These are phyloP conservation scores for Crotalus horridus DNA, from an alignment of 2,113 vertebrate species.

Conservation along the genomic window DNA sequence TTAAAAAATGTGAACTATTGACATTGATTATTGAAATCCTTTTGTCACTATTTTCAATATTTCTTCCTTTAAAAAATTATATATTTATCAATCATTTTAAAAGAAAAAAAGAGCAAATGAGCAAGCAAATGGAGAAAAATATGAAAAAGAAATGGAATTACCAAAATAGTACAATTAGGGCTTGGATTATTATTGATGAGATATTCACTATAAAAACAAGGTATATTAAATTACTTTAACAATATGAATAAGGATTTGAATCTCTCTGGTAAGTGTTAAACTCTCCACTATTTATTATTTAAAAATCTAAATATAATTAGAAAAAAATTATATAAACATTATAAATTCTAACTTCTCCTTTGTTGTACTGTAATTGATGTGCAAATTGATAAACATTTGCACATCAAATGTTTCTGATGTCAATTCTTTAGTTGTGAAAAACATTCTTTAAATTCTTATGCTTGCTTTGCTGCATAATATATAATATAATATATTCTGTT, in stretches of 20 bases:
- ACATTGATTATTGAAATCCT: conserved; percentile 8
- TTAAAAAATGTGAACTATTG: neutral
- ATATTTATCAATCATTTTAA: too few species aligned
- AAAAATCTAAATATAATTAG: neutral
- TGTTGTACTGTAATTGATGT: neutral
- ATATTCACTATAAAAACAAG: too few species aligned
- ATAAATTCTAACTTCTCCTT: neutral
- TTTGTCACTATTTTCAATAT: neutral
- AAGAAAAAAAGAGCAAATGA: too few species aligned
- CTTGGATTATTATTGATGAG: too few species aligned
- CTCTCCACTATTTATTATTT: neutral
- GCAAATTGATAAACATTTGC: neutral
- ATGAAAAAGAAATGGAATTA: too few species aligned
- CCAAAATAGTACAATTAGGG: too few species aligned
- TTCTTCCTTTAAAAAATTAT: too few species aligned
- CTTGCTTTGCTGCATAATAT: neutral
- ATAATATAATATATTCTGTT: neutral
- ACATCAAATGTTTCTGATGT: neutral
- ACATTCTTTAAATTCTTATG: neutral
- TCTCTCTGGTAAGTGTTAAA: neutral
- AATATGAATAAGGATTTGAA: neutral
- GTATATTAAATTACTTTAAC: too few species aligned
- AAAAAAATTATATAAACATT: neutral
- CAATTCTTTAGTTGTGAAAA: neutral
- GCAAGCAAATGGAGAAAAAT: too few species aligned